Base-by-base conservation (phyloP, 2,797 vertebrate genomes). In the Melanotaenia boesemani region DNA sequence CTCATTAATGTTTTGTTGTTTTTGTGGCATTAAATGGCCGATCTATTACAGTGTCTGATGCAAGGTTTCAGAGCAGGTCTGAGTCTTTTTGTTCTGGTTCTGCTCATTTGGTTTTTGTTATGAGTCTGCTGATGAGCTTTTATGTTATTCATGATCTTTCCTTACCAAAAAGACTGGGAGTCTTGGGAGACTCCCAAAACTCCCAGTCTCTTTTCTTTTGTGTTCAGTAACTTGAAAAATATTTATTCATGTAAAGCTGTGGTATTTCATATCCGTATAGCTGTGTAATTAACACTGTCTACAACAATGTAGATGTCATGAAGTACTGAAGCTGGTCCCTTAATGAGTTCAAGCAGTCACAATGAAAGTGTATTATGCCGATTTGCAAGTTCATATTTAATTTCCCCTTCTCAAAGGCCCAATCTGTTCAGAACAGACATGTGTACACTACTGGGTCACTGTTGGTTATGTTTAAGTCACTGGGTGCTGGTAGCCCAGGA, bases 1-100 rank as follows among this genome's bases (percentile, higher is more conserved):
- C 30, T 63, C 26, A 63, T 65, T 18, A 20, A 16, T 76, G 76
- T 18, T 60, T 74, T 59, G 55, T 37, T 63, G 59, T 13, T 70
- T 4, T 77, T 69, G 24, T 34, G 52, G 48, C 54, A 28, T 10
- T 34, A 39, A 64, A 52, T 18, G 67, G n/a, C 32, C n/a, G 65
- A 72, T 48, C 22, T 37, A 18, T 34, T 67, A 0, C 39, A 34
- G 10, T 46, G 15, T 56, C 44, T 28, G 48, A 67, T 34, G 11
- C 2, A 0, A 54, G 46, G 0, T 32, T 36, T 65, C 46, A 64
- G 32, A 20, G 28, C 20, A n/a, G 12, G 65, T 22, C n/a, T 37
- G 9, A 22, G 26, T 5, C 6, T 28, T 12, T 15, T 30, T 34
- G 30, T 58, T n/a, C 34, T 41, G 69, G n/a, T 60, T 70, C 46